phyloP scores from a whole-genome alignment of 2,113 vertebrate genomes.

The Oryzias celebensis region DNA sequence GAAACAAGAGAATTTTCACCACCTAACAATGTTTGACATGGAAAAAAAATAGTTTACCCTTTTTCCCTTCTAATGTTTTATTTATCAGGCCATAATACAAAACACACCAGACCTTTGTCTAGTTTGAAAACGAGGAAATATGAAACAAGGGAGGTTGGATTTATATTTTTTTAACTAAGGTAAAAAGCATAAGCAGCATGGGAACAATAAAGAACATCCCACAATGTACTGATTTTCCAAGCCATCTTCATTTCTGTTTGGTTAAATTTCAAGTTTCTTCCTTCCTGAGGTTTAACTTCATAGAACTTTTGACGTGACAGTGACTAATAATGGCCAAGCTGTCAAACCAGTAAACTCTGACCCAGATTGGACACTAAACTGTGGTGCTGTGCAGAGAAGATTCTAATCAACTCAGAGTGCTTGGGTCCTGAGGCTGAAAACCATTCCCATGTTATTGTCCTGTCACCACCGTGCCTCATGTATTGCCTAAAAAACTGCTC shows the following conservation, averaged over 20 bases:
- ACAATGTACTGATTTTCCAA: neutral
- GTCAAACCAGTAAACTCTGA: neutral
- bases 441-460: neutral
- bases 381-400: neutral
- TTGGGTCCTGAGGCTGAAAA: neutral
- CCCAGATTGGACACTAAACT: neutral
- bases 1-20: conserved; percentile 10
- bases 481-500: no score
- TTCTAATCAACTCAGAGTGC: neutral
- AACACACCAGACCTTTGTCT: neutral
- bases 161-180: neutral
- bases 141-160: neutral
- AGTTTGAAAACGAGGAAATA: neutral
- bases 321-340: neutral
- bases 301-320: neutral
- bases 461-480: neutral
- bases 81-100: neutral
- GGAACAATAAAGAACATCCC: neutral
- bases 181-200: neutral
- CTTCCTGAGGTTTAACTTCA: no score
- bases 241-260: neutral
- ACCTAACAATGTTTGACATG: neutral
- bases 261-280: neutral
- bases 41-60: neutral
- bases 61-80: neutral